phyloP scores from a whole-genome alignment of 2,797 vertebrate species.

The Lacerta bilineata region DNA sequence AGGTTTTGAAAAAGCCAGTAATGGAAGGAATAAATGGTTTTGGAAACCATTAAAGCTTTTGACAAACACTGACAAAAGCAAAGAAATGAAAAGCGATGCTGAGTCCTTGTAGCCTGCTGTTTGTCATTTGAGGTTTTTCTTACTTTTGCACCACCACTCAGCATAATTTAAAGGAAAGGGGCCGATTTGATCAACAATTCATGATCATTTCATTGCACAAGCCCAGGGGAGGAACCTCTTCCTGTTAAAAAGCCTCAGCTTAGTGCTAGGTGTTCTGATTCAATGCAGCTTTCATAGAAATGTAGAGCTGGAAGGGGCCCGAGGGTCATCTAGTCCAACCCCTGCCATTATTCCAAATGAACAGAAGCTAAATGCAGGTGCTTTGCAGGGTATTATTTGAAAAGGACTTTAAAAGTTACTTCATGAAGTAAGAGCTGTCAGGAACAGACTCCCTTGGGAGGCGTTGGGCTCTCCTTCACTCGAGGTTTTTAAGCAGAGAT shows the following conservation, averaged over 20 bases:
- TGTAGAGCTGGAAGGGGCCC: too few relatives aligned
- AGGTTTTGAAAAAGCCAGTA: neutral
- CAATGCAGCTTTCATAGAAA: neutral
- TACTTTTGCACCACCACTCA: neutral
- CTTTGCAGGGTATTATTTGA: neutral
- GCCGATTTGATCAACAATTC: neutral
- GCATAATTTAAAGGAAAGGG: slow-evolving; percentile 18
- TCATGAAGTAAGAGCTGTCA: neutral
- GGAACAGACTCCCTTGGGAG: too few relatives aligned
- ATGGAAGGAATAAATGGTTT: slow-evolving; percentile 13
- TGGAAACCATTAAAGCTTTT: neutral
- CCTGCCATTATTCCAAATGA: neutral
- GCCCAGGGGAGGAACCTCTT: neutral
- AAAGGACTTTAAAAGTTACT: neutral
- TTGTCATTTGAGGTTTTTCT: neutral
- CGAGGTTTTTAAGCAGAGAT: too few relatives aligned
- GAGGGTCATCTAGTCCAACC: too few relatives aligned
- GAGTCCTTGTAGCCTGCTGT: slow-evolving; percentile 1
- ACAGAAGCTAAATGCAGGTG: neutral
- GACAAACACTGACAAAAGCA: neutral
- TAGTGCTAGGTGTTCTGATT: neutral
- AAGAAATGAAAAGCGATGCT: neutral
- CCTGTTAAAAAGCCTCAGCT: neutral
- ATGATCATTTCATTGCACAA: neutral
- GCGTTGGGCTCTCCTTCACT: too few relatives aligned